Percentiles rank a stretch among this genome's conserved stretches.
Conservation (phyloP, 2,888 invertebrate species). For the Ormia ochracea region DNA sequence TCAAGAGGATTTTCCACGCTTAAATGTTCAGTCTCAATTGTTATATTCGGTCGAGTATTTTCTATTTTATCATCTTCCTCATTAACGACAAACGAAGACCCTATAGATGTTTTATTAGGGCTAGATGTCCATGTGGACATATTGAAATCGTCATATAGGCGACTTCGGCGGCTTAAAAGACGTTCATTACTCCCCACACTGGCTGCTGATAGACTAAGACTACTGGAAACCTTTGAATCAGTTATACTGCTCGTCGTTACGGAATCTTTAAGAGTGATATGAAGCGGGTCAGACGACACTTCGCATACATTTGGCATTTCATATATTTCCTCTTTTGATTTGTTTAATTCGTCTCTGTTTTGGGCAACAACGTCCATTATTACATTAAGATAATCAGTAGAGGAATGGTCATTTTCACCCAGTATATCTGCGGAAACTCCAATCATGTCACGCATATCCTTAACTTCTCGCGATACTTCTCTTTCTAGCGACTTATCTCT, state of each 20-base stretch:
- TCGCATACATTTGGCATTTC: constrained; percentile 41
- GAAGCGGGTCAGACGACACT: constrained; percentile 3
- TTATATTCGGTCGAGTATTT: constrained; percentile 56
- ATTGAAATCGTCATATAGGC: constrained; percentile 75
- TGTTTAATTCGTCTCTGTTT: constrained; percentile 37
- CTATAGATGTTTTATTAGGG: constrained; percentile 47
- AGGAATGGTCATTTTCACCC: constrained; percentile 31
- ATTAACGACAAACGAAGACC: constrained; percentile 68
- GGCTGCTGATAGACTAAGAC: constrained; percentile 47
- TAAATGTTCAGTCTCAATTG: constrained; percentile 60
- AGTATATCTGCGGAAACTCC: constrained; percentile 55
- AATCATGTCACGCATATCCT: constrained; percentile 62
- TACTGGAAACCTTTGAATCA: constrained; percentile 53
- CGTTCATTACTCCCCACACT: constrained; percentile 67
- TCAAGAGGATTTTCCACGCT: constrained; percentile 44
- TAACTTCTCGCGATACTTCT: constrained; percentile 64
- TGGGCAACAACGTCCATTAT: constrained; percentile 44
- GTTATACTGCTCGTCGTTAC: constrained; percentile 48
- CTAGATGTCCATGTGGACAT: constrained; percentile 66
- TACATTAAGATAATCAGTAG: constrained; percentile 51
- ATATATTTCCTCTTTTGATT: constrained; percentile 34
- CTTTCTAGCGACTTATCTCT: constrained; percentile 40
- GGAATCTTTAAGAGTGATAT: constrained; percentile 56
- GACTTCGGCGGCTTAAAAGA: constrained; percentile 74
- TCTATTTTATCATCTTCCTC: constrained; percentile 62